A percentile compares a stretch with the other conserved stretches of the same genome.
Evolutionary conservation across 1,140 invertebrate species (phyloP).

Genomic region (Drosophila melanica): DNA sequence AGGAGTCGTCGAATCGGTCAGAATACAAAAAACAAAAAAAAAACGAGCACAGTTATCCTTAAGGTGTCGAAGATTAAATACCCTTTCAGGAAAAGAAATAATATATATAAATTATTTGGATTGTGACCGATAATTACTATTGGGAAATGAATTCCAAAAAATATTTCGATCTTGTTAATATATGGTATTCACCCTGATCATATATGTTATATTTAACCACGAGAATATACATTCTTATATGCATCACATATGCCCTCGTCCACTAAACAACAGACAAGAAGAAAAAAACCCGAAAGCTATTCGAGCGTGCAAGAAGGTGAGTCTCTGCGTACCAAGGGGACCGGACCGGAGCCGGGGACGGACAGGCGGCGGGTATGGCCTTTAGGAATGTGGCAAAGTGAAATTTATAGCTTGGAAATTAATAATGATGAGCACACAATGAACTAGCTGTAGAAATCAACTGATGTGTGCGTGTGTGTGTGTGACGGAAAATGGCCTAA

Average conservation of each 20-base stretch:
- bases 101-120: too few species aligned
- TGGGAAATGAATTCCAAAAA: too few species aligned
- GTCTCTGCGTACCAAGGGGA: background rate
- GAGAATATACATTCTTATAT: too few species aligned
- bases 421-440: slow-evolving; percentile 79
- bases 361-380: slow-evolving; percentile 50
- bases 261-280: background rate
- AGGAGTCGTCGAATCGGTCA: slow-evolving; percentile 60
- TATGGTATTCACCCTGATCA: too few species aligned
- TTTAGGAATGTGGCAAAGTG: slow-evolving; percentile 78
- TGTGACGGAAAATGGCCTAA: slow-evolving; percentile 25
- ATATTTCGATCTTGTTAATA: too few species aligned
- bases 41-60: background rate
- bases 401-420: slow-evolving; percentile 82
- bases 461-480: slow-evolving; percentile 33
- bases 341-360: too few species aligned
- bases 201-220: too few species aligned
- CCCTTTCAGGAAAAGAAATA: background rate
- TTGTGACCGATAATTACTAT: background rate
- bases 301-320: slow-evolving; percentile 75
- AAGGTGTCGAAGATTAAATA: background rate
- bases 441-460: slow-evolving; percentile 62
- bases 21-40: slow-evolving; percentile 49
- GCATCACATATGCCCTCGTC: background rate
- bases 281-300: slow-evolving; percentile 52